phyloP scores from a whole-genome alignment of 2,797 vertebrate genomes.

The Anableps anableps region DNA sequence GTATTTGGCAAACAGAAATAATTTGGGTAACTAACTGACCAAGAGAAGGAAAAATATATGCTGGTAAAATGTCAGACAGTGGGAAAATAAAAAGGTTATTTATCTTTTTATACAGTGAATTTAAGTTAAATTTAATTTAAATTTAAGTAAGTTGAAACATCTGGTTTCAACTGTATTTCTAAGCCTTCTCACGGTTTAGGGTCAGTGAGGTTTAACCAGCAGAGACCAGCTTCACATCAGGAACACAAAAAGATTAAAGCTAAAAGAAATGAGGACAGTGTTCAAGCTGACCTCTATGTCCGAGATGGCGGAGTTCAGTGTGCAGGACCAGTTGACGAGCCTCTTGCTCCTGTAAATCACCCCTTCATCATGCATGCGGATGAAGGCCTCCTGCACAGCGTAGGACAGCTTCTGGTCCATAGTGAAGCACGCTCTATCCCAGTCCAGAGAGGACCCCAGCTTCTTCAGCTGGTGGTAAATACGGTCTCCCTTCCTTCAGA shows the following conservation, averaged over 20 bases:
- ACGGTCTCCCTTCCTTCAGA: conserved; percentile 89
- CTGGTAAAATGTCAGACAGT: not conserved
- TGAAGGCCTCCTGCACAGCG: conserved; percentile 90
- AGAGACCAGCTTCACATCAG: too few relatives aligned
- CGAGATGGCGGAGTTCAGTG: conserved; percentile 93
- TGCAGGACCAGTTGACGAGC: conserved; percentile 95
- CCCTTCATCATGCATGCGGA: conserved; percentile 89
- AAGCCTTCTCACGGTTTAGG: not conserved
- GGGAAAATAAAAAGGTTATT: not conserved
- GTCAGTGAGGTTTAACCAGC: not conserved
- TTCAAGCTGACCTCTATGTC: conserved; percentile 84
- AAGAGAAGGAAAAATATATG: not conserved
- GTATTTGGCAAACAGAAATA: not conserved
- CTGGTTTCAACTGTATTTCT: too few relatives aligned
- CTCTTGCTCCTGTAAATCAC: conserved; percentile 93
- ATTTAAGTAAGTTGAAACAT: too few relatives aligned
- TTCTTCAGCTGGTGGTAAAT: conserved; percentile 94
- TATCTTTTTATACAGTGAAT: not conserved
- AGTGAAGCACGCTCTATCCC: conserved; percentile 94
- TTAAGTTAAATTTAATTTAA: too few relatives aligned
- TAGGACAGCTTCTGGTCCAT: conserved; percentile 95
- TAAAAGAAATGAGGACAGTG: not conserved
- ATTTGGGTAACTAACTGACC: not conserved
- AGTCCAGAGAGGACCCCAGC: conserved; percentile 91
- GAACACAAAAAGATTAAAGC: too few relatives aligned